Evolutionary conservation across 2,797 vertebrate species (phyloP).

Genomic region (Mormyrus proboscirostris): DNA sequence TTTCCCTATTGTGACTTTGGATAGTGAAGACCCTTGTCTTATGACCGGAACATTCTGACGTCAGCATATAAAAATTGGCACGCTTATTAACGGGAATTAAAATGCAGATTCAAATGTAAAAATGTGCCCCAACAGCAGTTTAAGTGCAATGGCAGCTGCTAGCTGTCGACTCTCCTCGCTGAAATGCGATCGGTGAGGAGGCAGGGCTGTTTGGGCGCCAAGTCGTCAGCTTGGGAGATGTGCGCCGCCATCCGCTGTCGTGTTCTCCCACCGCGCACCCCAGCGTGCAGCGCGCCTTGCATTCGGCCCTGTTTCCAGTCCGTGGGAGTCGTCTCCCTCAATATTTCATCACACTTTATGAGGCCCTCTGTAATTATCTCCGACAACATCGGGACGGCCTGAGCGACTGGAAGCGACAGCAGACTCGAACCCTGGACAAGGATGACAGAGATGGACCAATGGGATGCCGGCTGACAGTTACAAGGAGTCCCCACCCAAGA

Average conservation of each 20-base stretch:
- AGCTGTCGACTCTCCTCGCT: constrained; percentile 24
- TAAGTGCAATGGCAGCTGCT: neutral
- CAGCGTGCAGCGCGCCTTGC: constrained; percentile 18
- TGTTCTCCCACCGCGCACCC: constrained; percentile 24
- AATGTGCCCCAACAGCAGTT: neutral
- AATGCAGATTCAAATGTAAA: neutral
- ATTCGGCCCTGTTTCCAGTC: constrained; percentile 23
- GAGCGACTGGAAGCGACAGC: neutral
- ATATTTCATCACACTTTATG: constrained; percentile 23
- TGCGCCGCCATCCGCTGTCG: constrained; percentile 15
- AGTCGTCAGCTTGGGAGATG: constrained; percentile 21
- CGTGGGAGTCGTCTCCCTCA: constrained; percentile 21
- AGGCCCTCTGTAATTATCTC: constrained; percentile 11
- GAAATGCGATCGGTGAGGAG: constrained; percentile 21
- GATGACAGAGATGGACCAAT: neutral
- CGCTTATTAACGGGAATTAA: neutral
- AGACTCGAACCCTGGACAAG: constrained; percentile 34
- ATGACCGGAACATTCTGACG: neutral
- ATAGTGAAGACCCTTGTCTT: neutral
- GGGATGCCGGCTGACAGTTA: neutral
- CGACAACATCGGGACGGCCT: neutral
- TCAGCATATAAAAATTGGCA: neutral
- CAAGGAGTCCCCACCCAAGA: constrained; percentile 29
- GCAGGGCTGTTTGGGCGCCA: neutral
- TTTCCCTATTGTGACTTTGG: neutral